phyloP scores from a whole-genome alignment of 2,797 vertebrate species.

The Varecia variegata region DNA sequence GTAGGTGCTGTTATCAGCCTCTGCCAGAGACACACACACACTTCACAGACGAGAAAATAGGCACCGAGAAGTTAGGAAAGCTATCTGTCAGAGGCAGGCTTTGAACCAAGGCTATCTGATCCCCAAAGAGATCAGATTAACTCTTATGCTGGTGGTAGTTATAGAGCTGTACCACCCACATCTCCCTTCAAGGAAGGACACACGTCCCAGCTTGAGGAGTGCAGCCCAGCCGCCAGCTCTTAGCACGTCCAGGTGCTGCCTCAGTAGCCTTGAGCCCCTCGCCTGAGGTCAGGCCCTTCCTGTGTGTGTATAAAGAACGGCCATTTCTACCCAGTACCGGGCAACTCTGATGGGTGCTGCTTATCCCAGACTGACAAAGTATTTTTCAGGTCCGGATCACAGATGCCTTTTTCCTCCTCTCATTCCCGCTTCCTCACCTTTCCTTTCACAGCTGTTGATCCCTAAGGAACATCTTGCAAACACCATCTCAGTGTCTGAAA shows the following conservation, averaged over 20 bases:
- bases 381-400: not conserved
- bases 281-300: not conserved
- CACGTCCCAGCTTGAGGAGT: not conserved
- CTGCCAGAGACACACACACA: not conserved
- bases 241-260: not conserved
- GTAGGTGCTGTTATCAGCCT: not conserved
- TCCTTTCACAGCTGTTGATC: not conserved
- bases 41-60: not conserved
- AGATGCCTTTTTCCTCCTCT: not conserved
- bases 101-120: not conserved
- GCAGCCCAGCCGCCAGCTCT: not conserved
- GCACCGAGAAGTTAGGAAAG: not conserved
- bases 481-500: not conserved
- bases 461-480: not conserved
- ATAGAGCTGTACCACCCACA: not conserved
- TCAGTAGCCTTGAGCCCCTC: not conserved
- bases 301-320: rapidly evolving
- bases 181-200: not conserved
- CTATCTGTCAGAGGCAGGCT: not conserved
- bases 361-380: not conserved
- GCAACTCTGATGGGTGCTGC: not conserved
- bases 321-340: not conserved
- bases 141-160: not conserved
- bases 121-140: not conserved
- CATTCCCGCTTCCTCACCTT: not conserved